Evolutionary conservation across 1,140 invertebrate genomes (phyloP), one percentile per base, ranked within the genome.

Genomic region (Coenobita brevimanus): DNA sequence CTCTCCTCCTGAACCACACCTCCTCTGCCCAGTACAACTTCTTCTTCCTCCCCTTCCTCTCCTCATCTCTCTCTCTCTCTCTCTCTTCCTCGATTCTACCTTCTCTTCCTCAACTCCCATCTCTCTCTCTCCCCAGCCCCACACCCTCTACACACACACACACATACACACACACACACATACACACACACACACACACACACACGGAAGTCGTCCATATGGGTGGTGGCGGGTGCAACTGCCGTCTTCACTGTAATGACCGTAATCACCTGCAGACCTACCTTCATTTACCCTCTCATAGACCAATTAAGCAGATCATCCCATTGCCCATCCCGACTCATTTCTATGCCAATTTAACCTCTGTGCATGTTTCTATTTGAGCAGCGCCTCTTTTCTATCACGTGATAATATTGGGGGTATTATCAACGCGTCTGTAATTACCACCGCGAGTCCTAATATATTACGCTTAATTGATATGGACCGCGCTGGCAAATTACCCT

Each of bases 381-480:
- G 54, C 83, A 73, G 4, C 75, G 75, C 75, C 83, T 67, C 43
- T 50, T 78, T 43, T 67, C 75, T 78, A 67, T 78, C 75, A 86
- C 41, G 83, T 86, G 83, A 64, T 78, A 79, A 86, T 79, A 38
- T 36, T 27, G n/a, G 27, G 8, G 24, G 73, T n/a, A 86, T 86
- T 86, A 86, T 78, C 73, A 79, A 54, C 83, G 24, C 30, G 60
- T 62, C 83, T 50, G 75, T 86, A 86, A 86, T 86, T 86, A 86
- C 60, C 27, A 67, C 54, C 46, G 38, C 62, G 50, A 86, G 64
- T 62, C 78, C 79, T 86, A 86, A 86, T 86, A 79, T 86, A 86
- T 79, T 79, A 86, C 73, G 69, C 83, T 79, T 86, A 86, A 86
- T 86, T 86, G 83, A 86, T 86, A 86, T 67, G 82, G 64, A 85